A percentile compares a stretch with the other conserved stretches of the same genome.
Evolutionary conservation across 2,113 vertebrate genomes (phyloP).

Genomic region (Procapra przewalskii): DNA sequence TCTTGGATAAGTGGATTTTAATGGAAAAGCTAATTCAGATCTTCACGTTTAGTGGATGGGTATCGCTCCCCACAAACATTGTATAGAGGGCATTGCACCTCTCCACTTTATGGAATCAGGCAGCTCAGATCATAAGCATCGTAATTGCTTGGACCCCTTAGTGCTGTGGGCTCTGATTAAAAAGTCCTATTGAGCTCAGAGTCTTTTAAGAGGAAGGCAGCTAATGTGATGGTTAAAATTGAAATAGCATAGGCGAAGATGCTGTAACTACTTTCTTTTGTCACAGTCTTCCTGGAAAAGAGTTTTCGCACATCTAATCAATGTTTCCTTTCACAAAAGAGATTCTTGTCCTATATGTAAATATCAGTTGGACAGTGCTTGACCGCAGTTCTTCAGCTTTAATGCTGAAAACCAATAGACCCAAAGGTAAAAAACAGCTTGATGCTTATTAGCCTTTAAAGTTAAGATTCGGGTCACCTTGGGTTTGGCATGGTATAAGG

Average conservation of each 20-base stretch:
- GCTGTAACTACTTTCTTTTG: constrained; percentile 50
- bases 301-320: constrained; percentile 54
- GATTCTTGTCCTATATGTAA: constrained; percentile 49
- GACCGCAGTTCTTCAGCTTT: constrained; percentile 50
- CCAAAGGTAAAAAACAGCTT: constrained; percentile 21
- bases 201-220: constrained; percentile 12
- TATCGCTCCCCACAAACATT: neutral
- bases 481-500: neutral
- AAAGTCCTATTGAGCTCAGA: constrained; percentile 41
- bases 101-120: neutral
- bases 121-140: neutral
- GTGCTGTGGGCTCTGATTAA: constrained; percentile 12
- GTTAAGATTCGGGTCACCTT: constrained; percentile 45
- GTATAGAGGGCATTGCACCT: constrained; percentile 15
- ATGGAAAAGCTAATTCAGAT: constrained; percentile 13
- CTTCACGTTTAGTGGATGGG: neutral
- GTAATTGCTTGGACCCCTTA: constrained; percentile 32
- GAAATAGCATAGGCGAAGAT: neutral
- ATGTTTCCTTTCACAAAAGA: constrained; percentile 54
- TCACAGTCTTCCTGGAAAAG: constrained; percentile 34
- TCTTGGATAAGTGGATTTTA: constrained; percentile 46
- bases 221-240: constrained; percentile 38
- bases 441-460: constrained; percentile 1
- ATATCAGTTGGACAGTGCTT: constrained; percentile 50
- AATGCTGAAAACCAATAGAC: constrained; percentile 30